Conservation (phyloP, 2,113 vertebrate species). For the Ophthalmolycus amberensis region DNA sequence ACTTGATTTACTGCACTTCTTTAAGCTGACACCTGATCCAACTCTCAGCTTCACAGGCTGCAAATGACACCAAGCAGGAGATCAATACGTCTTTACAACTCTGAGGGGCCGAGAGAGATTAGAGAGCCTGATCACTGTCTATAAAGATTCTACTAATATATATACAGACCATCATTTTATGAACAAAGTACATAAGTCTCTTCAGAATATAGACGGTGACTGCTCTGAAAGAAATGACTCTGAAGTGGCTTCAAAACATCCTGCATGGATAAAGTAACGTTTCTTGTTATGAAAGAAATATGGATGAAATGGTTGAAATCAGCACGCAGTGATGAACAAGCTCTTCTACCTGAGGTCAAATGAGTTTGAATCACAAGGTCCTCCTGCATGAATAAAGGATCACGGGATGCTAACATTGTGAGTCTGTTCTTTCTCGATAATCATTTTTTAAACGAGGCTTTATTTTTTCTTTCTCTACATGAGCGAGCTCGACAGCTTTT, state of each 20-base stretch:
- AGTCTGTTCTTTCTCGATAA: too few relatives aligned
- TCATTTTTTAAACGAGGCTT: too few relatives aligned
- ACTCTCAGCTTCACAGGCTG: not conserved
- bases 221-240: too few relatives aligned
- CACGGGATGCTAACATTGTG: too few relatives aligned
- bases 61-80: not conserved
- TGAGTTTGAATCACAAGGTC: not conserved
- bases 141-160: not conserved
- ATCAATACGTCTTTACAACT: not conserved
- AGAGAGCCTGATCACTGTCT: not conserved
- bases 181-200: not conserved
- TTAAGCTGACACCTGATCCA: not conserved
- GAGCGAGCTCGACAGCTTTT: too few relatives aligned
- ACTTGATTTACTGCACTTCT: not conserved
- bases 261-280: too few relatives aligned
- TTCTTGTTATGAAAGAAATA: too few relatives aligned
- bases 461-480: too few relatives aligned
- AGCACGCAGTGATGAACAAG: not conserved
- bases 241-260: too few relatives aligned
- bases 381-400: too few relatives aligned
- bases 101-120: conserved; percentile 6
- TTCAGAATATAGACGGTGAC: not conserved
- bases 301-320: too few relatives aligned
- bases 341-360: not conserved
- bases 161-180: not conserved